Percentiles rank a stretch among this genome's conserved stretches.
These are phyloP conservation scores for Rhagonycha fulva DNA, from an alignment of 2,888 invertebrate genomes.

Conservation along the genomic window DNA sequence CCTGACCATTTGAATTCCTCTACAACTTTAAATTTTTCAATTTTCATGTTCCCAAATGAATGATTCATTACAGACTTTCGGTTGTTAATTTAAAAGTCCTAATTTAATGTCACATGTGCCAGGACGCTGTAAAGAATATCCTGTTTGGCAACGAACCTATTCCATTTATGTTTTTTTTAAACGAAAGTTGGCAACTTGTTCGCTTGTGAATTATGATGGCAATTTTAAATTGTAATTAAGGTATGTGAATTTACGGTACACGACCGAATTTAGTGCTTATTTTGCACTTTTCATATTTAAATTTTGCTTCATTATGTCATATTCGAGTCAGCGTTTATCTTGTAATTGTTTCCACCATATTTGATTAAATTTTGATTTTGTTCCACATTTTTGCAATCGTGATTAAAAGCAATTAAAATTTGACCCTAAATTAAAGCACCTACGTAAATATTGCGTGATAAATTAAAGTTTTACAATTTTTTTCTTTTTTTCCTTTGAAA, in stretches of 20 bases:
- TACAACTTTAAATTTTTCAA: constrained; percentile 17
- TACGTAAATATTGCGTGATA: neutral
- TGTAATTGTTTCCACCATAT: neutral
- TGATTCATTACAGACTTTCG: constrained; percentile 28
- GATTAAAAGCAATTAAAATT: neutral
- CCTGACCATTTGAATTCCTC: constrained; percentile 34
- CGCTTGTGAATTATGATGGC: constrained; percentile 31
- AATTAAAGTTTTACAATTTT: constrained; percentile 1
- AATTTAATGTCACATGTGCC: constrained; percentile 26
- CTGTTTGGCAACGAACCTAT: constrained; percentile 22
- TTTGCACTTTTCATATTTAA: constrained; percentile 35
- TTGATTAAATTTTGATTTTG: neutral
- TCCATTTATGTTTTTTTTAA: constrained; percentile 22
- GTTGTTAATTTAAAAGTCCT: constrained; percentile 24
- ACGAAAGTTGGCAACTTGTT: constrained; percentile 26
- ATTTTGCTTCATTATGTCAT: neutral
- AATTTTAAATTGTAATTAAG: constrained; percentile 37
- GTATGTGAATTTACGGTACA: constrained; percentile 27
- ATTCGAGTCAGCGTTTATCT: constrained; percentile 29
- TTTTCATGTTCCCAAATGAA: constrained; percentile 23
- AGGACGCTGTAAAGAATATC: constrained; percentile 24
- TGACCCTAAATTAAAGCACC: neutral
- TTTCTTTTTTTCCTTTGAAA: neutral
- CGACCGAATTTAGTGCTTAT: constrained; percentile 35
- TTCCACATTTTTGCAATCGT: neutral